These are phyloP conservation scores for Catamblyrhynchus diadema DNA, from an alignment of 2,797 vertebrate genomes.

Conservation along the genomic window DNA sequence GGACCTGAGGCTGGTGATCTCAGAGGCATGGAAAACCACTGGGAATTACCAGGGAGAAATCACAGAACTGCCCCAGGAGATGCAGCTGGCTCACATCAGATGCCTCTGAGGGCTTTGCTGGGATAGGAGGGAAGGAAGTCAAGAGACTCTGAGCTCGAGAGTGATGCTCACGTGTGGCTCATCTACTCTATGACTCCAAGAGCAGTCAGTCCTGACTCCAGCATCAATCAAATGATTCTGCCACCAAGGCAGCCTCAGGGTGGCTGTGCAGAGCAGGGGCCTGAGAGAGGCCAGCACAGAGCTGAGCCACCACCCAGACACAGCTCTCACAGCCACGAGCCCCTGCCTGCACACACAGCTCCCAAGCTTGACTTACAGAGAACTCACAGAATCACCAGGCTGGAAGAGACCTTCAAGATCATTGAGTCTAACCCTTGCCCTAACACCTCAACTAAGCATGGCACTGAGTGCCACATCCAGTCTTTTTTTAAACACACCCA, in stretches of 20 bases:
- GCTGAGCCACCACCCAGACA: rapidly evolving
- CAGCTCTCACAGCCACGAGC: rapidly evolving
- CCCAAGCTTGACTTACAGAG: not conserved
- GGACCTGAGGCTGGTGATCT: not conserved
- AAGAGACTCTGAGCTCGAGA: not conserved
- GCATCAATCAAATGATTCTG: not conserved
- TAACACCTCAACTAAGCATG: not conserved
- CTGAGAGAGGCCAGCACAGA: rapidly evolving
- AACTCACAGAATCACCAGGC: not conserved
- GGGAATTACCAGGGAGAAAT: not conserved
- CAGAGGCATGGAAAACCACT: not conserved
- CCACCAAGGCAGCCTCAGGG: not conserved
- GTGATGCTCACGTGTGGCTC: not conserved
- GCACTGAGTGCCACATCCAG: not conserved
- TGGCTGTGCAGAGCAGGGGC: not conserved
- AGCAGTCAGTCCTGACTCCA: not conserved
- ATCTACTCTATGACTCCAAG: not conserved
- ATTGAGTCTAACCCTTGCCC: not conserved
- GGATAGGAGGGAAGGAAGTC: not conserved
- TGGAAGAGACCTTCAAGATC: not conserved
- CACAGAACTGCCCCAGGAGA: not conserved
- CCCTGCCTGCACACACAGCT: rapidly evolving
- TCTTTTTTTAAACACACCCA: not conserved
- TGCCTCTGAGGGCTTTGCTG: not conserved
- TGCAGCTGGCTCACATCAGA: not conserved